Conservation (phyloP, 2,797 vertebrate species). For the Pelochelys cantorii region DNA sequence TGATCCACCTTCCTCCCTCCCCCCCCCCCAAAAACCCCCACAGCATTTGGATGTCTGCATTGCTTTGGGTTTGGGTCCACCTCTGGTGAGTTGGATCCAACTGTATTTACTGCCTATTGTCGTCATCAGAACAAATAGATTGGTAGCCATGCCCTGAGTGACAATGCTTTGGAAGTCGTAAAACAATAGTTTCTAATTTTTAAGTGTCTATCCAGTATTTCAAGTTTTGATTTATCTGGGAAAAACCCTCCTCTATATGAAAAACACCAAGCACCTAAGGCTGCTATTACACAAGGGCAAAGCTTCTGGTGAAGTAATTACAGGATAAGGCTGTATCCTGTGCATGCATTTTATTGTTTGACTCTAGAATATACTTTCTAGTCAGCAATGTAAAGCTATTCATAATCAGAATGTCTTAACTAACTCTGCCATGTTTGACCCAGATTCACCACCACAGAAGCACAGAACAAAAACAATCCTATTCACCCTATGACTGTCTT, state of each 20-base stretch:
- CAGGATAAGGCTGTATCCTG: background rate
- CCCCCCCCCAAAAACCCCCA: background rate
- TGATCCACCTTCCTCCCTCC: no score
- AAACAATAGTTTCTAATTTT: background rate
- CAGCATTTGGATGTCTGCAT: background rate
- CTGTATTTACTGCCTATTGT: background rate
- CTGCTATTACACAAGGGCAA: background rate
- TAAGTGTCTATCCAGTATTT: background rate
- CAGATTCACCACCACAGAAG: no score
- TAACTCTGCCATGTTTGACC: no score
- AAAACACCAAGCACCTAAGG: background rate
- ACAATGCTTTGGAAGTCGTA: background rate
- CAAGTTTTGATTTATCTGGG: background rate
- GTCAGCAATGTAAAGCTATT: background rate
- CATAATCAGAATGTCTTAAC: background rate
- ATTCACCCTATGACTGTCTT: no score
- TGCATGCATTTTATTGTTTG: background rate
- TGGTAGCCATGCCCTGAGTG: background rate
- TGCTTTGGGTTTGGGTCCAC: background rate
- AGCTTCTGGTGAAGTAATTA: background rate
- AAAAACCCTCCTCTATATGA: background rate
- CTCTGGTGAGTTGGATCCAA: background rate
- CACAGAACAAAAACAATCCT: no score
- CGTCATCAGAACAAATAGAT: background rate
- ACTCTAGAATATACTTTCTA: background rate